phyloP scores from a whole-genome alignment of 1,140 invertebrate species.

The Drosophila santomea region DNA sequence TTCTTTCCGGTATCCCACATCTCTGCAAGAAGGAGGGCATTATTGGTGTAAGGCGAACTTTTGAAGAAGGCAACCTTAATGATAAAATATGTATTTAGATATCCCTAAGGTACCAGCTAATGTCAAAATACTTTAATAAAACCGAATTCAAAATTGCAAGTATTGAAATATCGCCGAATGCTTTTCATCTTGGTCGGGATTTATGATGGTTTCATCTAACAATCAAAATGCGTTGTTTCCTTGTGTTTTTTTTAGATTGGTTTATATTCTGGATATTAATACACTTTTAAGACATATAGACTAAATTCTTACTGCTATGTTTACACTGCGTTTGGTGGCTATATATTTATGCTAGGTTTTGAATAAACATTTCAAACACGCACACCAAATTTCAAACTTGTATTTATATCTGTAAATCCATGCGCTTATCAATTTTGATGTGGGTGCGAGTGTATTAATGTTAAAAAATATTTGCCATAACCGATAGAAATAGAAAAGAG shows the following conservation, averaged over 20 bases:
- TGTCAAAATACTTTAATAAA: slow-evolving; percentile 74
- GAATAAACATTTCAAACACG: slow-evolving; percentile 63
- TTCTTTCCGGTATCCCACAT: slow-evolving; percentile 15
- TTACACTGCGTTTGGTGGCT: slow-evolving; percentile 60
- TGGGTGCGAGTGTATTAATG: slow-evolving; percentile 32
- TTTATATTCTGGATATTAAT: slow-evolving; percentile 67
- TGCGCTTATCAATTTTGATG: slow-evolving; percentile 25
- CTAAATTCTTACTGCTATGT: slow-evolving; percentile 45
- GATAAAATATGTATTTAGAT: slow-evolving; percentile 58
- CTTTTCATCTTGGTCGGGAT: not conserved
- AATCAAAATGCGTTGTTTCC: not conserved
- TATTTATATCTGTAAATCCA: slow-evolving; percentile 20
- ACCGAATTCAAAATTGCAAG: slow-evolving; percentile 73
- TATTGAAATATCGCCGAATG: slow-evolving; percentile 22
- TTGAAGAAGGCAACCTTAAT: slow-evolving; percentile 51
- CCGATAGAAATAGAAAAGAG: slow-evolving; percentile 43
- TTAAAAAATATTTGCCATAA: slow-evolving; percentile 66
- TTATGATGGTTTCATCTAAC: no score
- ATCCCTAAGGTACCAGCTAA: slow-evolving; percentile 65
- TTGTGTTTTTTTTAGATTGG: slow-evolving; percentile 21
- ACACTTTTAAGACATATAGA: slow-evolving; percentile 51
- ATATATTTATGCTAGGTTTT: slow-evolving; percentile 60
- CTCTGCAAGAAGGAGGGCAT: slow-evolving; percentile 22
- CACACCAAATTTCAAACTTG: slow-evolving; percentile 48
- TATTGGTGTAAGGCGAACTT: slow-evolving; percentile 39